Evolutionary conservation across 2,888 invertebrate genomes (phyloP).

Genomic region (Drosophila subsilvestris): DNA sequence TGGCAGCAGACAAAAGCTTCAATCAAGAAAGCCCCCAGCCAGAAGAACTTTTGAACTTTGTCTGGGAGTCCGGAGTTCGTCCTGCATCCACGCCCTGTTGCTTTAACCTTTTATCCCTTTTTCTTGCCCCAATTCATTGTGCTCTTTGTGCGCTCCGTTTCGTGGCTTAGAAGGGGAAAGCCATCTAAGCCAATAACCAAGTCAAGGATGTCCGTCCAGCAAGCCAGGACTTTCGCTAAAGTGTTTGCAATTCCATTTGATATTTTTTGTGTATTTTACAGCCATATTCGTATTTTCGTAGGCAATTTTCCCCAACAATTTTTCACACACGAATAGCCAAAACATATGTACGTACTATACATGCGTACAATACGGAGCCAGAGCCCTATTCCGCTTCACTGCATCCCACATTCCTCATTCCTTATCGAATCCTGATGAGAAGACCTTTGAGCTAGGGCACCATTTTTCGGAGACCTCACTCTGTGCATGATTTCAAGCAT

Average conservation of each 20-base stretch:
- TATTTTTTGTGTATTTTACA: slow-evolving; percentile 35
- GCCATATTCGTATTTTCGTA: slow-evolving; percentile 14
- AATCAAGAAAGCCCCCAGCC: slow-evolving; percentile 55
- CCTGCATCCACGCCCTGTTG: slow-evolving; percentile 51
- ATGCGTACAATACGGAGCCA: not conserved
- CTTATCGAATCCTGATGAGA: slow-evolving; percentile 34
- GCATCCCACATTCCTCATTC: slow-evolving; percentile 41
- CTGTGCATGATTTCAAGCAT: slow-evolving; percentile 30
- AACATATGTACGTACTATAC: slow-evolving; percentile 52
- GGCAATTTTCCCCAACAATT: slow-evolving; percentile 38
- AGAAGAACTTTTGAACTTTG: slow-evolving; percentile 46
- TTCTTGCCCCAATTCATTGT: slow-evolving; percentile 43
- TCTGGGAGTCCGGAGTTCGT: slow-evolving; percentile 24
- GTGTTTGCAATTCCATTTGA: slow-evolving; percentile 37
- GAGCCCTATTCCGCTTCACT: slow-evolving; percentile 45
- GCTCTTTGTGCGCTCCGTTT: slow-evolving; percentile 24
- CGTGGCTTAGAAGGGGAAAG: slow-evolving; percentile 54
- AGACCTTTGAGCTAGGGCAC: slow-evolving; percentile 9
- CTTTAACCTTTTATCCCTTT: slow-evolving; percentile 62
- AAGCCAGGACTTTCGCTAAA: slow-evolving; percentile 53
- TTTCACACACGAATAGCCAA: slow-evolving; percentile 65
- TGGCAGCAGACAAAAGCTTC: slow-evolving; percentile 62
- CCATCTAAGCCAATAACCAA: slow-evolving; percentile 68
- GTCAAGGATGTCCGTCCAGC: slow-evolving; percentile 42
- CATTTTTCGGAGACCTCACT: slow-evolving; percentile 4